Evolutionary conservation across 2,797 vertebrate species (phyloP), one percentile per base, ranked within the genome.

Genomic region (Hyperoplus lanceolatus): DNA sequence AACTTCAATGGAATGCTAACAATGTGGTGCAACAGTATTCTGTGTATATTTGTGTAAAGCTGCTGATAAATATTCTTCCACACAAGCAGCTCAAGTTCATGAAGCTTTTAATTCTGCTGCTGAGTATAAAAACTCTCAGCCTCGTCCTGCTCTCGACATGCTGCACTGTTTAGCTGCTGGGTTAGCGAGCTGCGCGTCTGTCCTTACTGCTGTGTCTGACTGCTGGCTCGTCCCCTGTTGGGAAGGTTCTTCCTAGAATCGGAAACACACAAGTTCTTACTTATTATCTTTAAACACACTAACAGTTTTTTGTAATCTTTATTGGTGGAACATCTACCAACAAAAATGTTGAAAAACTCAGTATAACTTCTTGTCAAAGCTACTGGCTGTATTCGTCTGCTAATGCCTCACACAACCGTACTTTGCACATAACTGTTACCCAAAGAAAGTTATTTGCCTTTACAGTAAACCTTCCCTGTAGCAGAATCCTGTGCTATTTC

Each of bases 121-220:
- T 54, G 12, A 53, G 49, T 53, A 29, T 29, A 29, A 7, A 15
- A 43, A 54, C 4, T 8, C 5, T 29, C 41, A 11, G 59, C 45
- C 60, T 45, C n/a, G 14, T 36, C 14, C 42, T 61, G 42, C 59
- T 46, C 60, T 41, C 39, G 1, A 50, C 43, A 36, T 39, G 12
- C 38, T 14, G 29, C 36, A 13, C 15, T 16, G 8, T 7, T 16
- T 51, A 36, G 11, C 41, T 18, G 43, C 21, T 46, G 55, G 3
- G 15, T 9, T 4, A 54, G 59, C 2, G 14, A 41, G 53, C 10
- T 50, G 46, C 15, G 5, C 13, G 29, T 54, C 41, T 69, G 36
- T 15, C 77, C 90, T 91, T 68, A 89, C 90, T 66, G 84, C n/a
- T 75, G 84, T 87, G 85, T 55, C 87, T 38, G 42, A 4, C 6